phyloP scores from a whole-genome alignment of 1,140 invertebrate species.

The Colletes gigas region DNA sequence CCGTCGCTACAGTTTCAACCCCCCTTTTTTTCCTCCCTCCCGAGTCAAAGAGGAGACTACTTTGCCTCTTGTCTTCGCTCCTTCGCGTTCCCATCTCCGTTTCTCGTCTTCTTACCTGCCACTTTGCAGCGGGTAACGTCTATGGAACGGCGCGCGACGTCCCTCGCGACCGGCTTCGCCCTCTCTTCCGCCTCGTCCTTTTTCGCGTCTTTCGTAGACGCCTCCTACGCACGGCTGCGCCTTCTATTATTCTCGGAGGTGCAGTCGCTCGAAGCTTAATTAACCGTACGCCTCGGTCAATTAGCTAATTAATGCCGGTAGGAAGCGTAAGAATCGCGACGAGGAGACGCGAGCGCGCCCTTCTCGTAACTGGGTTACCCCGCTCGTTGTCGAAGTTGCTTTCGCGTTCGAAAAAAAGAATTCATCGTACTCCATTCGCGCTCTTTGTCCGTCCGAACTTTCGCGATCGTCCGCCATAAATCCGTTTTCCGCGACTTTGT shows the following conservation, averaged over 20 bases:
- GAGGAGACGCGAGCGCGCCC: conserved; percentile 10
- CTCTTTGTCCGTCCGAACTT: no score
- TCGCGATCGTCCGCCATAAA: no score
- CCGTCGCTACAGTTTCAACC: neutral
- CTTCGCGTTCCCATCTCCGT: neutral
- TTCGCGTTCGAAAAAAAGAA: neutral
- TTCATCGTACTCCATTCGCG: no score
- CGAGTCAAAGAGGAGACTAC: neutral
- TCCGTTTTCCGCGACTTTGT: neutral
- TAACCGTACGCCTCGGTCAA: conserved; percentile 60
- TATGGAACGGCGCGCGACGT: neutral
- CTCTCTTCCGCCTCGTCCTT: conserved; percentile 1
- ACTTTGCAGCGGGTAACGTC: conserved; percentile 9
- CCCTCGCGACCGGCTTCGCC: neutral
- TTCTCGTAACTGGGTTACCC: conserved; percentile 56
- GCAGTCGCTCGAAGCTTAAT: conserved; percentile 51
- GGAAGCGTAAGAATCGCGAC: conserved; percentile 45
- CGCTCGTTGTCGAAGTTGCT: neutral
- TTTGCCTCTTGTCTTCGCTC: neutral
- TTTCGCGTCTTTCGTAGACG: conserved; percentile 30
- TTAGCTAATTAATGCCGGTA: conserved; percentile 69
- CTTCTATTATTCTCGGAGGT: conserved; percentile 54
- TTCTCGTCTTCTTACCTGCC: conserved; percentile 15
- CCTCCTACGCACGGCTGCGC: conserved; percentile 40
- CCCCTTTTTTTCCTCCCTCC: neutral